Evolutionary conservation across 2,888 invertebrate genomes (phyloP).

Genomic region (Drosophila mettleri): DNA sequence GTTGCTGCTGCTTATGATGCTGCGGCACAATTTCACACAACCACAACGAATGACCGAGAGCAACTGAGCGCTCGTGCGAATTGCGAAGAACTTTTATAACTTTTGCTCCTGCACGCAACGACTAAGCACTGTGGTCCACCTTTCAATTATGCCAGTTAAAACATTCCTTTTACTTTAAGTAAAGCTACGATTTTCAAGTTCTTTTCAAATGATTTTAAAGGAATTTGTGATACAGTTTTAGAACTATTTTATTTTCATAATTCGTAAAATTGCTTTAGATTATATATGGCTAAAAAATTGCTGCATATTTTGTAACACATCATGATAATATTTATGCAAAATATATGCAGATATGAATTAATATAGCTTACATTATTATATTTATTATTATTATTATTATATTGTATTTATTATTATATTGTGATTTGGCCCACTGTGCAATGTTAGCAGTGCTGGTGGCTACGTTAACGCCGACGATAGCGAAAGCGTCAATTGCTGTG

Average conservation of each 20-base stretch:
- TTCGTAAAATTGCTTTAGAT: background rate
- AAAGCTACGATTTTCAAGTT: background rate
- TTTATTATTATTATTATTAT: background rate
- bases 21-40: slow-evolving; percentile 66
- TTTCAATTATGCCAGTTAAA: background rate
- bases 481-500: slow-evolving; percentile 48
- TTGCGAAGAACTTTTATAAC: slow-evolving; percentile 83
- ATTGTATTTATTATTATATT: background rate
- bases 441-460: slow-evolving; percentile 34
- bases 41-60: slow-evolving; percentile 84
- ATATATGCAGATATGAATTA: too few species aligned
- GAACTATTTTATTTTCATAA: background rate
- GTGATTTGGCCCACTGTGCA: slow-evolving; percentile 29
- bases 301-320: too few species aligned
- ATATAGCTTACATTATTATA: background rate
- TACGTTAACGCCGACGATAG: slow-evolving; percentile 43
- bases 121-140: slow-evolving; percentile 42
- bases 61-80: slow-evolving; percentile 83
- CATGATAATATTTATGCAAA: background rate
- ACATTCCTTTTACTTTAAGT: background rate
- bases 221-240: too few species aligned
- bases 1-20: slow-evolving; percentile 51
- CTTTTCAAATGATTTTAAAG: background rate
- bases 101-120: slow-evolving; percentile 64
- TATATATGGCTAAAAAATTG: background rate